Evolutionary conservation across 53 echinoderm and acorn worm species (phyloP).

Genomic region (Zoroaster sp.): DNA sequence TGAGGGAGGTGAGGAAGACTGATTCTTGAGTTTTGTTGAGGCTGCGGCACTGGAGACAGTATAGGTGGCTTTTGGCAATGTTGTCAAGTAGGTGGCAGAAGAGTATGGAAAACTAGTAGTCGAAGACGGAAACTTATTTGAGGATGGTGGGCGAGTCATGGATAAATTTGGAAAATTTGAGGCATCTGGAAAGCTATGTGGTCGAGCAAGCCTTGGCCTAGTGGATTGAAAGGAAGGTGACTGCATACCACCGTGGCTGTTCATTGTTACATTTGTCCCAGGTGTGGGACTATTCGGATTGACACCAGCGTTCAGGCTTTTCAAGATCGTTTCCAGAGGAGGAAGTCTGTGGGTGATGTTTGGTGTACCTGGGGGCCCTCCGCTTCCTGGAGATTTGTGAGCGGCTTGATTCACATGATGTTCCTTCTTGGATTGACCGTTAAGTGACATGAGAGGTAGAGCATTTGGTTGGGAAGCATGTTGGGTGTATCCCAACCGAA

Average conservation of each 20-base stretch:
- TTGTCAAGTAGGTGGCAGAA: neutral
- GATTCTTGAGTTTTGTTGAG: neutral
- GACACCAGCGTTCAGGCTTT: neutral
- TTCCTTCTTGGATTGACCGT: neutral
- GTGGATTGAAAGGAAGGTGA: neutral
- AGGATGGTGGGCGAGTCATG: neutral
- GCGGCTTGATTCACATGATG: neutral
- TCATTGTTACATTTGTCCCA: neutral
- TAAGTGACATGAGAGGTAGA: neutral
- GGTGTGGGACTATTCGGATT: constrained; percentile 28
- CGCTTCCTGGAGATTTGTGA: neutral
- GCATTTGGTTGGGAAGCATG: neutral
- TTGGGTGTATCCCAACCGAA: neutral
- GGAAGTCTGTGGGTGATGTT: constrained; percentile 38
- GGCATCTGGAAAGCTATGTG: constrained; percentile 35
- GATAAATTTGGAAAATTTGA: constrained; percentile 7
- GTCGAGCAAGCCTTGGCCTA: constrained; percentile 22
- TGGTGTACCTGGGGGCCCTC: neutral
- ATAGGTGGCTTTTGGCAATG: constrained; percentile 3
- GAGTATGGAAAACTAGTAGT: constrained; percentile 31
- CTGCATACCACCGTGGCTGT: neutral
- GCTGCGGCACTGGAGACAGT: constrained; percentile 41
- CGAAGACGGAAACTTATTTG: neutral
- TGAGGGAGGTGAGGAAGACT: constrained; percentile 10
- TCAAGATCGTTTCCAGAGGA: constrained; percentile 21